phyloP scores from a whole-genome alignment of 2,888 invertebrate species.

The Danaus chrysippus region DNA sequence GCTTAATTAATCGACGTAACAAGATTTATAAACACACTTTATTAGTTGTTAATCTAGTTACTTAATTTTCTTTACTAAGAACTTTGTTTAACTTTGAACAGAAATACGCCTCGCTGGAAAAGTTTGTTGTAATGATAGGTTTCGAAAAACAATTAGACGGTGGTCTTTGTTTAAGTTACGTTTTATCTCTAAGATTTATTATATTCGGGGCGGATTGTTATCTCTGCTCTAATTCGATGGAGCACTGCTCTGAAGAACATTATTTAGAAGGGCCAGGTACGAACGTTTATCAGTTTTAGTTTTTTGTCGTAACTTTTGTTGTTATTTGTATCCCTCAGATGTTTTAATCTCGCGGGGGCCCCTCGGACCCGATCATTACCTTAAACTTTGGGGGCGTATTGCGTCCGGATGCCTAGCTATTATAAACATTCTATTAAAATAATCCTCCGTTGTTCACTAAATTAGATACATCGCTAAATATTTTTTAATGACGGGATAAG shows the following conservation, averaged over 20 bases:
- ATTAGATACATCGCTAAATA: slow-evolving; percentile 77
- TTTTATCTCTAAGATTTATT: slow-evolving; percentile 74
- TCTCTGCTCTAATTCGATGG: slow-evolving; percentile 54
- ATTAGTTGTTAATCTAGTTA: slow-evolving; percentile 34
- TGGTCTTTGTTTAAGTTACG: slow-evolving; percentile 58
- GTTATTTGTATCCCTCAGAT: slow-evolving; percentile 71
- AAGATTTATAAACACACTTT: slow-evolving; percentile 20
- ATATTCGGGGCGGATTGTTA: slow-evolving; percentile 71
- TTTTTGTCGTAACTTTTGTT: slow-evolving; percentile 73
- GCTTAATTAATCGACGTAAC: slow-evolving; percentile 28
- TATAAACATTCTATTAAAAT: slow-evolving; percentile 74
- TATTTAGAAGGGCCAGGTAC: slow-evolving; percentile 60
- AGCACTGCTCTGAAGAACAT: slow-evolving; percentile 48
- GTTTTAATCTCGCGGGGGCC: slow-evolving; percentile 75
- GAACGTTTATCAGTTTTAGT: slow-evolving; percentile 71
- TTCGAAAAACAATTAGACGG: slow-evolving; percentile 69
- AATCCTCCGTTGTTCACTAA: slow-evolving; percentile 71
- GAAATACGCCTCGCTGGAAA: slow-evolving; percentile 41
- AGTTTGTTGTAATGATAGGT: slow-evolving; percentile 65
- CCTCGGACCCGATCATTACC: slow-evolving; percentile 72
- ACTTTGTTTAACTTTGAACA: slow-evolving; percentile 32
- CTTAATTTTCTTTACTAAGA: slow-evolving; percentile 35
- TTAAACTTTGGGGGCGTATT: slow-evolving; percentile 75
- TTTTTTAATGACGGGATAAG: slow-evolving; percentile 68
- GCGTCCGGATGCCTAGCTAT: slow-evolving; percentile 75